A percentile compares a stretch with the other conserved stretches of the same genome.
phyloP scores from a whole-genome alignment of 2,888 invertebrate species.

The Coecobrya sp. region DNA sequence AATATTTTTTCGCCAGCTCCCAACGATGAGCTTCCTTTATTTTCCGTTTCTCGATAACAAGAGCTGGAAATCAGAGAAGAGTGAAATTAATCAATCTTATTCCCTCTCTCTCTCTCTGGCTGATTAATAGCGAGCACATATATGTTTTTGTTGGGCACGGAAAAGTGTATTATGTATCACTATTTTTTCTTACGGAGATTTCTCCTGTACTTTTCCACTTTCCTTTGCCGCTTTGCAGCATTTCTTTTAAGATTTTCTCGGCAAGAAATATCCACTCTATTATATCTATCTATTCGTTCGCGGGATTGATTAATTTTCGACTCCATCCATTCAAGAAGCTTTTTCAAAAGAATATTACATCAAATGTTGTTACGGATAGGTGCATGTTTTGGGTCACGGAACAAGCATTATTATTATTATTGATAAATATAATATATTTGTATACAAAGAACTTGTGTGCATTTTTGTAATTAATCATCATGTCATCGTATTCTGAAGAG shows the following conservation, averaged over 20 bases:
- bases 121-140: constrained; percentile 1
- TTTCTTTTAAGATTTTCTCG: constrained; percentile 50
- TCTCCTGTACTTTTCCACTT: constrained; percentile 42
- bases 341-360: background rate
- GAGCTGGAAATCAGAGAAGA: constrained; percentile 38
- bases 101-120: background rate
- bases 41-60: constrained; percentile 64
- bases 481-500: background rate
- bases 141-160: background rate
- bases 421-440: background rate
- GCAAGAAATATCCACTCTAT: constrained; percentile 20
- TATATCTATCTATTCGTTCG: constrained; percentile 38
- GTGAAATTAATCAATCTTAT: background rate
- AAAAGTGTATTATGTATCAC: background rate
- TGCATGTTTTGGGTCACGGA: background rate
- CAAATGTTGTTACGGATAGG: background rate
- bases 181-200: constrained; percentile 56
- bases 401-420: background rate
- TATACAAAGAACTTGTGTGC: background rate
- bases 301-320: constrained; percentile 75
- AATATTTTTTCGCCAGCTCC: constrained; percentile 75
- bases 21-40: constrained; percentile 46
- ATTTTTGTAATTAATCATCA: constrained; percentile 25
- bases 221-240: constrained; percentile 60
- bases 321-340: constrained; percentile 81